Evolutionary conservation across 2,797 vertebrate species (phyloP).

Genomic region (Cyprinodon diabolis): DNA sequence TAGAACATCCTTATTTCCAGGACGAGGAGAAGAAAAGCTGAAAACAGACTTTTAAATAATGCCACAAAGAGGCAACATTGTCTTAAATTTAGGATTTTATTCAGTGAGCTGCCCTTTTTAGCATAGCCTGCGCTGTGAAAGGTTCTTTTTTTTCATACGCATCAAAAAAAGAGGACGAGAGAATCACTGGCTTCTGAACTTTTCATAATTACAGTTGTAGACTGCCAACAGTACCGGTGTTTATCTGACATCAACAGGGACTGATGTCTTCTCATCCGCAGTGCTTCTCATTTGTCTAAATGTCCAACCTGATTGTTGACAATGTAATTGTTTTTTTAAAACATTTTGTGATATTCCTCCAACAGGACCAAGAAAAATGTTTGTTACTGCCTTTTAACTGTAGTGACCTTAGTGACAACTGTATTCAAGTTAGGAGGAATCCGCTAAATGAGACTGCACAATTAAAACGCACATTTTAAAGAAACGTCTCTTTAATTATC

Average conservation of each 20-base stretch:
- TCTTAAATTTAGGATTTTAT: conserved; percentile 42
- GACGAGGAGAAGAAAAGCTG: conserved; percentile 65
- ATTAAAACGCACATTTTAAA: conserved; percentile 14
- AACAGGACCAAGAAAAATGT: neutral
- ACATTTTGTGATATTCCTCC: conserved; percentile 25
- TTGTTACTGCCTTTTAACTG: conserved; percentile 7
- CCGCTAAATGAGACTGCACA: conserved; percentile 37
- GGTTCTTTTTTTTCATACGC: conserved; percentile 39
- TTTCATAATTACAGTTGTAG: conserved; percentile 53
- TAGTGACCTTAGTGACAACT: conserved; percentile 15
- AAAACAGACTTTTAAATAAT: conserved; percentile 35
- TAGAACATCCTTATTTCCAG: conserved; percentile 85
- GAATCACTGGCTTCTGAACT: conserved; percentile 43
- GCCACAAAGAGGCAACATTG: conserved; percentile 35
- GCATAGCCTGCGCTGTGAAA: conserved; percentile 40
- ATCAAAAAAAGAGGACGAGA: conserved; percentile 45
- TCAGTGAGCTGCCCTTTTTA: conserved; percentile 38
- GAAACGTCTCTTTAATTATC: conserved; percentile 39
- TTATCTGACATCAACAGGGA: conserved; percentile 36
- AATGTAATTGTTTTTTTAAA: conserved; percentile 1
- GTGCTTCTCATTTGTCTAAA: conserved; percentile 35
- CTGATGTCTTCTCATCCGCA: conserved; percentile 22
- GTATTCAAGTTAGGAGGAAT: conserved; percentile 24
- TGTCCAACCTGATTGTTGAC: conserved; percentile 18
- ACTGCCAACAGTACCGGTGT: conserved; percentile 58